phyloP scores from a whole-genome alignment of 2,888 invertebrate genomes.

The Trachelus tabidus region DNA sequence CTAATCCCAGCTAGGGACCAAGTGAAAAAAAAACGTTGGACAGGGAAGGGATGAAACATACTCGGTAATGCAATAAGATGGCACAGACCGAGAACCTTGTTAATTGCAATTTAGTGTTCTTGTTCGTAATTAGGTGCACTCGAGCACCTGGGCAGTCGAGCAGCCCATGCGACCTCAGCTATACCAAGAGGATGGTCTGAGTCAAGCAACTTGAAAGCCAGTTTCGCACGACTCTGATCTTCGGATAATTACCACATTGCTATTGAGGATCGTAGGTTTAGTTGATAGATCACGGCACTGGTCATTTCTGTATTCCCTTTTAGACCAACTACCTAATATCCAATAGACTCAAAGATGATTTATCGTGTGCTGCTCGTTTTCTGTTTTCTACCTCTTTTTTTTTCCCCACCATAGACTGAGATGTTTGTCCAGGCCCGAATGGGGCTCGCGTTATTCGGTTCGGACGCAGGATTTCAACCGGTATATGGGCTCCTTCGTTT shows the following conservation, averaged over 20 bases:
- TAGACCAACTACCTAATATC: neutral
- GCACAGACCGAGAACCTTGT: conserved; percentile 49
- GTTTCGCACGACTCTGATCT: conserved; percentile 35
- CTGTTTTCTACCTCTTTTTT: neutral
- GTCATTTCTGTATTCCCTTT: neutral
- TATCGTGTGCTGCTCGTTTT: neutral
- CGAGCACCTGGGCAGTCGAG: conserved; percentile 52
- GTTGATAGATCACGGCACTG: conserved; percentile 31
- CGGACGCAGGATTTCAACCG: neutral
- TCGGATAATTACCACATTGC: conserved; percentile 52
- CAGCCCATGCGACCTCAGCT: neutral
- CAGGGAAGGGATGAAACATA: neutral
- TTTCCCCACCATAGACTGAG: neutral
- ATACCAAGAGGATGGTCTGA: neutral
- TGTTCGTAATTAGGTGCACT: conserved; percentile 61
- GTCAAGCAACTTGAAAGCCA: conserved; percentile 10
- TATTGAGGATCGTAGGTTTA: conserved; percentile 52
- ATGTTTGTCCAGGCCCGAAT: neutral
- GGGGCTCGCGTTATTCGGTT: neutral
- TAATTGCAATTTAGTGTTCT: conserved; percentile 64
- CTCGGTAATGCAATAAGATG: conserved; percentile 43
- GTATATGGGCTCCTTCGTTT: neutral
- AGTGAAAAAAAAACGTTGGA: neutral
- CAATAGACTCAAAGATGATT: neutral
- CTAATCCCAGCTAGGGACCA: neutral